Evolutionary conservation across 2,888 invertebrate genomes (phyloP).

Genomic region (Plagiodera versicolora): DNA sequence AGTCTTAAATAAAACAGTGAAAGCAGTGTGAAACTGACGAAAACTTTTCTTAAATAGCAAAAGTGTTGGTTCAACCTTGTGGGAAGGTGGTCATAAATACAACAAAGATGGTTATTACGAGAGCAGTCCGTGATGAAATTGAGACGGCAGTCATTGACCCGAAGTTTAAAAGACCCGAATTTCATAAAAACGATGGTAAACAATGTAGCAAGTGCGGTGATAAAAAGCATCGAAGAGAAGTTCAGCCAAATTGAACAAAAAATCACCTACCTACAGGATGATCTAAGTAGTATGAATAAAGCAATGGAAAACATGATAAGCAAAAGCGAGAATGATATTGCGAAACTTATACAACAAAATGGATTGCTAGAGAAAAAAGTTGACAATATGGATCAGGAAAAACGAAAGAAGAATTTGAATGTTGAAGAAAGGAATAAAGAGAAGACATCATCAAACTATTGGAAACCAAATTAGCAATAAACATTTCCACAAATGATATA

Average conservation of each 20-base stretch:
- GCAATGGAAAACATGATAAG: neutral
- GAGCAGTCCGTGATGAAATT: neutral
- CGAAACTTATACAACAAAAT: conserved; percentile 1
- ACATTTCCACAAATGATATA: conserved; percentile 1
- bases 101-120: neutral
- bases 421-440: neutral
- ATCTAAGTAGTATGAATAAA: neutral
- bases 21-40: neutral
- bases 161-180: conserved; percentile 7
- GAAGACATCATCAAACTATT: neutral
- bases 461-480: neutral
- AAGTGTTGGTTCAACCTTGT: neutral
- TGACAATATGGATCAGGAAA: conserved; percentile 3
- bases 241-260: conserved; percentile 2
- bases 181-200: conserved; percentile 5
- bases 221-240: conserved; percentile 2
- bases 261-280: neutral
- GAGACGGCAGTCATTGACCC: conserved; percentile 4
- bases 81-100: neutral
- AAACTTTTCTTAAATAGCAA: neutral
- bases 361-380: conserved; percentile 1
- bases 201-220: neutral
- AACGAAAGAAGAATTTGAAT: conserved; percentile 1
- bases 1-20: conserved; percentile 2
- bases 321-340: neutral